These are phyloP conservation scores for Drosophila setosimentum DNA, from an alignment of 2,888 invertebrate species.

Conservation along the genomic window DNA sequence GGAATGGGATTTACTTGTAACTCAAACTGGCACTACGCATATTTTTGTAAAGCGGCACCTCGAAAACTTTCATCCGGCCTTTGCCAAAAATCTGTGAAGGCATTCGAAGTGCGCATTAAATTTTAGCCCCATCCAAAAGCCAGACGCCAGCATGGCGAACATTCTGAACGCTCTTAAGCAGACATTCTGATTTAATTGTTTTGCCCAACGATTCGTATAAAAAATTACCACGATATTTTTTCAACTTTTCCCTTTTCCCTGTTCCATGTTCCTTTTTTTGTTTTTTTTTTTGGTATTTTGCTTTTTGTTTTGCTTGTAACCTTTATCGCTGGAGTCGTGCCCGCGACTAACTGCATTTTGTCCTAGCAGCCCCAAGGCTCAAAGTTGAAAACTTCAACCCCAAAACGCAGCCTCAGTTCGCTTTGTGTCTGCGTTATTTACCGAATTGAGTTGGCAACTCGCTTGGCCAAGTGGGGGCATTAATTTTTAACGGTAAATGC, in stretches of 20 bases:
- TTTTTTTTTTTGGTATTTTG: slow-evolving; percentile 1
- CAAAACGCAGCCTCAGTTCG: slow-evolving; percentile 21
- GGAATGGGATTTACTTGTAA: slow-evolving; percentile 75
- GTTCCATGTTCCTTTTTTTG: too few species aligned
- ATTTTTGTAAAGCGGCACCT: slow-evolving; percentile 22
- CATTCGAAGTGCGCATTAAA: slow-evolving; percentile 47
- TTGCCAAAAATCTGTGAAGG: slow-evolving; percentile 51
- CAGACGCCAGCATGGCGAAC: slow-evolving; percentile 48
- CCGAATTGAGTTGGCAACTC: slow-evolving; percentile 76
- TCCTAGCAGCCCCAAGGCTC: slow-evolving; percentile 18
- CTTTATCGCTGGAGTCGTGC: slow-evolving; percentile 8
- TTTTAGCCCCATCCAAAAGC: slow-evolving; percentile 22
- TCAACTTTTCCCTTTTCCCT: neutral
- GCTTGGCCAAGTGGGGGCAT: slow-evolving; percentile 73
- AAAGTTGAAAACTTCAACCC: slow-evolving; percentile 20
- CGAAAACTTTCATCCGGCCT: slow-evolving; percentile 26
- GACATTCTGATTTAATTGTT: slow-evolving; percentile 80
- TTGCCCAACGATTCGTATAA: slow-evolving; percentile 62
- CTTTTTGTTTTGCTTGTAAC: neutral
- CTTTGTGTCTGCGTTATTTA: slow-evolving; percentile 64
- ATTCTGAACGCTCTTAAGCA: slow-evolving; percentile 65
- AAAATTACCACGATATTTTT: slow-evolving; percentile 52
- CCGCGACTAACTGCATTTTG: slow-evolving; percentile 40
- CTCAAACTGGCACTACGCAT: slow-evolving; percentile 53
- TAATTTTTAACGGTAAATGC: slow-evolving; percentile 82